Evolutionary conservation across 2,888 invertebrate genomes (phyloP), one percentile per base, ranked within the genome.

Genomic region (Pherbina coryleti): DNA sequence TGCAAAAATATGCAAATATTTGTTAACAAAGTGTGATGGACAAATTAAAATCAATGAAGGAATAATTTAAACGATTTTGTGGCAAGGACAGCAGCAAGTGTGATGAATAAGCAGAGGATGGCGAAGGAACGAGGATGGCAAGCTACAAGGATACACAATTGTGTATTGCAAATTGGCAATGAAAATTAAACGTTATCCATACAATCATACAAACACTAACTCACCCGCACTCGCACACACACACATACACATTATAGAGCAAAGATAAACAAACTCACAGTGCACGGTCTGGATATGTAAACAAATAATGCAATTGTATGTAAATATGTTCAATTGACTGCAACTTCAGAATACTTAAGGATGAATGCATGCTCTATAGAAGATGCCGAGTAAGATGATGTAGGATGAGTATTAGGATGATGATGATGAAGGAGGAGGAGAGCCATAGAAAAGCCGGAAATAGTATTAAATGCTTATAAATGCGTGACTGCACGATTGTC

Each of bases 1-100:
- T 49, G 22, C n/a, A 34, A 49, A 73, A 25, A 22, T 75, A 49
- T 70, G 60, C 60, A 70, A 76, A 70, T 60, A 70, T 51, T 60
- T 74, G 64, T 22, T 28, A 57, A 55, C 67, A 57, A 69, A 69
- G 76, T 76, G 70, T 70, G 49, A 70, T 49, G 70, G 70, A 73
- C 66, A 78, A 76, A 79, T 79, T 76, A 73, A 79, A 77, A 79
- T 74, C 79, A 78, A 76, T 76, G 74, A 79, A 60, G 78, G 62
- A 76, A 76, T 78, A 69, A 69, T 75, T 77, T 75, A 76, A 62
- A 28, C 17, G 22, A 57, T 67, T 60, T 64, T 31, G 57, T 72
- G 57, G 57, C 57, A 19, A 49, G 19, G 31, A 28, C n/a, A 28
- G 8, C 19, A 19, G 53, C 3, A 55, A 70, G 7, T 51, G 25